Conservation (phyloP, 2,888 invertebrate species). For the Drepana falcataria region DNA sequence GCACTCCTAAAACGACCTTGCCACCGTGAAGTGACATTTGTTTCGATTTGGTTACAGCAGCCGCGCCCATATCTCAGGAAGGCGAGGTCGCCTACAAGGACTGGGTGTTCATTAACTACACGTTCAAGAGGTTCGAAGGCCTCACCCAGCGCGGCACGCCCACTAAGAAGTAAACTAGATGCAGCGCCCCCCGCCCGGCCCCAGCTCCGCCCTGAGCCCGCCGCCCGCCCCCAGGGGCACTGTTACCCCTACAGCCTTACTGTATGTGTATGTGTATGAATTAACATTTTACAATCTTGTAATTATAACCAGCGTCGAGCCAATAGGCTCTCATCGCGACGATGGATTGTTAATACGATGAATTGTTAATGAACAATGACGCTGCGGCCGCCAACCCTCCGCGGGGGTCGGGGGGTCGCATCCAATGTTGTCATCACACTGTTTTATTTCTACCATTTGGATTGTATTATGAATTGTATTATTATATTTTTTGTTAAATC, state of each 20-base stretch:
- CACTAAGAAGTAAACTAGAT: slow-evolving; percentile 82
- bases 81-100: slow-evolving; percentile 96
- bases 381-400: too few relatives aligned
- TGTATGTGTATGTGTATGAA: background rate
- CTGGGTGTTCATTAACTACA: slow-evolving; percentile 99
- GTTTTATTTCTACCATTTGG: background rate
- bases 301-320: background rate
- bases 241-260: background rate
- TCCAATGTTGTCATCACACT: too few relatives aligned
- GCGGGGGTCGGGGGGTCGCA: too few relatives aligned
- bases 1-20: background rate
- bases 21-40: background rate
- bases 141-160: slow-evolving; percentile 93
- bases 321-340: too few relatives aligned
- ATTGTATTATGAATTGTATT: background rate
- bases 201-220: background rate
- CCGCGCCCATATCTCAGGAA: slow-evolving; percentile 92
- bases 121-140: slow-evolving; percentile 99
- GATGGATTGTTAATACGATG: too few relatives aligned
- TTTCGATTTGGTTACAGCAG: slow-evolving; percentile 76
- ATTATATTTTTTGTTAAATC: background rate
- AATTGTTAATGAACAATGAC: too few relatives aligned
- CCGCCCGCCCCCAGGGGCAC: too few relatives aligned
- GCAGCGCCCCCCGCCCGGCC: background rate
- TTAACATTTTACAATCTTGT: background rate